Percentiles rank a stretch among this genome's conserved stretches.
phyloP scores from a whole-genome alignment of 2,113 vertebrate species.

The Nansenia antarctica region DNA sequence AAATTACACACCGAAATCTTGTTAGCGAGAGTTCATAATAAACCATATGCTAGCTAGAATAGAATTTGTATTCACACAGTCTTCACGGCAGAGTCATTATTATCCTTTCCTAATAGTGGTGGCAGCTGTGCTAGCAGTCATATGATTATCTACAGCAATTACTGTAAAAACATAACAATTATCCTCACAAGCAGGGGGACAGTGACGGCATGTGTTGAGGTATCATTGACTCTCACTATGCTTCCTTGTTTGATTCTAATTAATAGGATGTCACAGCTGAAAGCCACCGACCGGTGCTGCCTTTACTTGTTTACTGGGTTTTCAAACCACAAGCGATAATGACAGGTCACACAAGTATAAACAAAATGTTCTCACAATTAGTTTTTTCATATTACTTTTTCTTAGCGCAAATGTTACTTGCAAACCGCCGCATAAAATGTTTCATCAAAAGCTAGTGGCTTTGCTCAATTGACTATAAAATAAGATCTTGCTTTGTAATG shows the following conservation, averaged over 20 bases:
- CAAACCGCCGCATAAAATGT: too few species aligned
- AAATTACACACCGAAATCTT: conserved; percentile 4
- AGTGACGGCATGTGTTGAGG: neutral
- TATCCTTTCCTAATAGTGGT: conserved; percentile 3
- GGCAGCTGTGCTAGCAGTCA: conserved; percentile 7
- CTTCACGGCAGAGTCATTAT: conserved; percentile 12
- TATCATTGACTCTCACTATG: conserved; percentile 21
- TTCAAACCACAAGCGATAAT: too few species aligned
- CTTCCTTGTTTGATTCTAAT: conserved; percentile 8
- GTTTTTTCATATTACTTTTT: too few species aligned
- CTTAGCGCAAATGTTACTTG: too few species aligned
- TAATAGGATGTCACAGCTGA: conserved; percentile 8
- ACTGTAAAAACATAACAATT: conserved; percentile 31
- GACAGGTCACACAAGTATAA: too few species aligned
- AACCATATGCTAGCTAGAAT: too few species aligned
- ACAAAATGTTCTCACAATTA: too few species aligned
- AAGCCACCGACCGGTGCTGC: neutral
- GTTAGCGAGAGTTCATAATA: conserved; percentile 13
- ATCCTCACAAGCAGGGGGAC: neutral
- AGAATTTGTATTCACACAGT: conserved; percentile 25
- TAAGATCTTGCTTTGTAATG: too few species aligned
- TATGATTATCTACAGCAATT: conserved; percentile 24
- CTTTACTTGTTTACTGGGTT: too few species aligned
- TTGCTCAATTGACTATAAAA: too few species aligned
- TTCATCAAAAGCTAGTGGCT: too few species aligned